Evolutionary conservation across 2,888 invertebrate species (phyloP), one percentile per base, ranked within the genome.

Genomic region (Euphydryas editha): DNA sequence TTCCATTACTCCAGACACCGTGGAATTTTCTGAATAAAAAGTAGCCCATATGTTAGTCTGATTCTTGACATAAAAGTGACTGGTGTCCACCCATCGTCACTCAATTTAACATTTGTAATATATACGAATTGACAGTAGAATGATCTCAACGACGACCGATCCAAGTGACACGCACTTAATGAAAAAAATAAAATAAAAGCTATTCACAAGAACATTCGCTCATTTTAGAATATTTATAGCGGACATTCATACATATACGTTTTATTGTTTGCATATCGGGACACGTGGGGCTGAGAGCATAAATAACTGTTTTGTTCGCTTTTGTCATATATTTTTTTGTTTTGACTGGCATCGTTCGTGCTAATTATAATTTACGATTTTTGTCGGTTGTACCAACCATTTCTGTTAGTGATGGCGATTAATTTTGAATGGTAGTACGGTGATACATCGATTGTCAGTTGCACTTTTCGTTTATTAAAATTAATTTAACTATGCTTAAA

Each of bases 261-360:
- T 59, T 63, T 63, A 58, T 63, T 63, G 6, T 57, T 18, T 58
- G 58, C 30, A 18, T 59, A 44, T 61, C 56, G 60, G 49, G 66
- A 51, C 51, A 58, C 24, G 18, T 58, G 58, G 30, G 30, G 57
- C 59, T 58, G 63, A 49, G 58, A 49, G 21, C 66, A 59, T 71
- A 67, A 64, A 66, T 69, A 67, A 67, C 39, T 51, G 47, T 65
- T 58, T 47, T 63, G 56, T 58, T 59, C 49, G 51, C 56, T 62
- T 64, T 65, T 66, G 42, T 63, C 46, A 13, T 20, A 51, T 54
- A 44, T 49, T 36, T 60, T 59, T 62, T 66, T 54, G 39, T 42
- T 58, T 51, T 58, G 24, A 21, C 58, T 51, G 7, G 44, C 18
- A 46, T 36, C 30, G 36, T 54, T 54, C 17, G 3, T 24, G 10